A percentile compares a stretch with the other conserved stretches of the same genome.
These are phyloP conservation scores for Pterocles orientalis DNA, from an alignment of 2,113 vertebrate genomes.

Conservation along the genomic window DNA sequence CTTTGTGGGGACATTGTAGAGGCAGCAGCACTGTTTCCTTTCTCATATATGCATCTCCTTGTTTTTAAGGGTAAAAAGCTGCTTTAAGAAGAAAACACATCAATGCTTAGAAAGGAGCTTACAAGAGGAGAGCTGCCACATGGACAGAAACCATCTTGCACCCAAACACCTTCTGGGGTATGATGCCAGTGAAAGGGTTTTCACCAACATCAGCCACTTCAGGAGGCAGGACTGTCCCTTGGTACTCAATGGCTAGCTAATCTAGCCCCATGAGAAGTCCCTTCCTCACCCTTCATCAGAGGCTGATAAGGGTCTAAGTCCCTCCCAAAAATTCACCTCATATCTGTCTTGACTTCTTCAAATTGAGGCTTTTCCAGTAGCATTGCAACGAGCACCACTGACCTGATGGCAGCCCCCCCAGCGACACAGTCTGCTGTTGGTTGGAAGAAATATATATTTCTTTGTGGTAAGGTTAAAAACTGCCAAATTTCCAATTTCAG, in stretches of 20 bases:
- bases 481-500: not conserved
- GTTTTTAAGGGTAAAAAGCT: not conserved
- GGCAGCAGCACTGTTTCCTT: not conserved
- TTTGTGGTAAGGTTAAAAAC: not conserved
- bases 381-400: not conserved
- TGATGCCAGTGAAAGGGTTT: not conserved
- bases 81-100: not conserved
- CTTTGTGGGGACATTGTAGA: not conserved
- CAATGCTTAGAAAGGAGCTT: not conserved
- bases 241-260: not conserved
- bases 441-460: accelerated
- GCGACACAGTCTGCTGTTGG: not conserved
- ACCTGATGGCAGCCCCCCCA: not conserved
- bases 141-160: not conserved
- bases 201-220: not conserved
- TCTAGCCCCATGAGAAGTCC: not conserved
- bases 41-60: not conserved
- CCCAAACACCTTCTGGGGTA: not conserved
- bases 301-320: not conserved
- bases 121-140: not conserved
- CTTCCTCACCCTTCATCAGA: not conserved
- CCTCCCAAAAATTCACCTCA: not conserved
- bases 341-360: not conserved
- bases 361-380: not conserved
- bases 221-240: not conserved